Evolutionary conservation across 2,888 invertebrate genomes (phyloP).

Genomic region (Trissoscelio sp.): DNA sequence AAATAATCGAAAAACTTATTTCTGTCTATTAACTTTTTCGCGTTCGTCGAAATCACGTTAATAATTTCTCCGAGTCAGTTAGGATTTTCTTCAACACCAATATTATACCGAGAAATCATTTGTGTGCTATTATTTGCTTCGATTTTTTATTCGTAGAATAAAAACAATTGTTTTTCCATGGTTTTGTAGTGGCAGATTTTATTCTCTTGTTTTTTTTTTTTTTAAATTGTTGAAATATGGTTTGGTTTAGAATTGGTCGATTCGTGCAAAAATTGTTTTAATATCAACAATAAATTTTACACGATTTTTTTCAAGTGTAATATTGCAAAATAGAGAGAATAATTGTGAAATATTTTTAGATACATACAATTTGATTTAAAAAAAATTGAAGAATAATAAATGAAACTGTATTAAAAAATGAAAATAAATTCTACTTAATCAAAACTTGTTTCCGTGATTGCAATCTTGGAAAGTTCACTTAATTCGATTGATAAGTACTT

Average conservation of each 20-base stretch:
- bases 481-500: background rate
- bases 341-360: no score
- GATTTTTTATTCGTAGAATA: background rate
- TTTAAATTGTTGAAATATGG: background rate
- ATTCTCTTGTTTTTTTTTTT: background rate
- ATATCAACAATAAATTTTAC: no score
- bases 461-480: background rate
- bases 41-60: conserved; percentile 16
- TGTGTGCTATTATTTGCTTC: background rate
- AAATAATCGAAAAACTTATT: no score
- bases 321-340: no score
- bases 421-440: no score
- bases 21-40: conserved; percentile 7
- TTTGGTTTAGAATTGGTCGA: no score
- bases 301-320: no score
- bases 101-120: background rate
- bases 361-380: no score
- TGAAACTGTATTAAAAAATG: no score
- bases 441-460: no score
- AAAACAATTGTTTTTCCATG: background rate
- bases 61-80: background rate
- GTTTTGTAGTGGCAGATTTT: background rate
- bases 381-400: no score
- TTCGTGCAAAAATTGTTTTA: no score
- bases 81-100: background rate